Evolutionary conservation across 2,888 invertebrate genomes (phyloP).

Genomic region (Apamea monoglypha): DNA sequence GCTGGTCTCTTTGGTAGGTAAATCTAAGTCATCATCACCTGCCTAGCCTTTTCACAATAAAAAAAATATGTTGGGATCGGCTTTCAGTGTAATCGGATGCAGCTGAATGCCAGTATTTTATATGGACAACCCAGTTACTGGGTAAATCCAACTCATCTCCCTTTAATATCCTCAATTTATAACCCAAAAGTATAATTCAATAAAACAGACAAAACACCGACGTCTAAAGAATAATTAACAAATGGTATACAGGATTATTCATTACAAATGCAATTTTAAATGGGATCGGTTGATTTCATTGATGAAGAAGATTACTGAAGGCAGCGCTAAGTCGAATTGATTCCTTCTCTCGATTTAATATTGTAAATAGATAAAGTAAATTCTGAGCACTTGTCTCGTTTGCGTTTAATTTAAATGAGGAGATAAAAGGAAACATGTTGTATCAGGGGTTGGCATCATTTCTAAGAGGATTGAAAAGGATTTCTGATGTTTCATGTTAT

Average conservation of each 20-base stretch:
- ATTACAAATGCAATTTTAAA: slow-evolving; percentile 60
- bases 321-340: slow-evolving; percentile 38
- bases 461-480: slow-evolving; percentile 13
- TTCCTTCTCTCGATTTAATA: slow-evolving; percentile 45
- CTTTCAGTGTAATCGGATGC: no score
- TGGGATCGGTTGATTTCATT: slow-evolving; percentile 61
- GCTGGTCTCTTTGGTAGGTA: neutral
- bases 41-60: no score
- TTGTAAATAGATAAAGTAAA: slow-evolving; percentile 39
- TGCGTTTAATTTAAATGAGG: slow-evolving; percentile 36
- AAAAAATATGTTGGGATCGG: no score
- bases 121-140: no score
- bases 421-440: slow-evolving; percentile 39
- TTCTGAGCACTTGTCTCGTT: slow-evolving; percentile 33
- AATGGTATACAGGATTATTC: slow-evolving; percentile 39
- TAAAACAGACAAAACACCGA: slow-evolving; percentile 18
- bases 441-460: slow-evolving; percentile 17
- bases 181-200: slow-evolving; percentile 23
- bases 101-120: no score
- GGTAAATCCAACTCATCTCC: neutral
- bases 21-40: no score
- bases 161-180: neutral
- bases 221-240: slow-evolving; percentile 43
- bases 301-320: slow-evolving; percentile 56
- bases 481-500: neutral